A percentile compares a stretch with the other conserved stretches of the same genome.
These are phyloP conservation scores for Cephalopachus bancanus DNA, from an alignment of 2,797 vertebrate species.

Conservation along the genomic window DNA sequence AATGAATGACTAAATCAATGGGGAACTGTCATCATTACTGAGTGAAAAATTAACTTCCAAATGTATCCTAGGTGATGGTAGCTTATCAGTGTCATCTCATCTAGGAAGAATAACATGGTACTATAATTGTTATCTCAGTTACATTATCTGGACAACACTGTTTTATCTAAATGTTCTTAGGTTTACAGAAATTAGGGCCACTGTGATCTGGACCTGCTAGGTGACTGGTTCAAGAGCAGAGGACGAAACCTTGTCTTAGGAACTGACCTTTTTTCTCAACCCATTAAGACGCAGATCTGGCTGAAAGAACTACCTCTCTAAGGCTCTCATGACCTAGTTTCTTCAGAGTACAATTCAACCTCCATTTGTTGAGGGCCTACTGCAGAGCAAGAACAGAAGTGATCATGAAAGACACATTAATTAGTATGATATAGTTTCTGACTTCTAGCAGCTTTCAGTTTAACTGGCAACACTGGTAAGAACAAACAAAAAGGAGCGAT, in stretches of 20 bases:
- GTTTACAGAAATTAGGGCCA: background rate
- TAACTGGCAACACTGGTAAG: background rate
- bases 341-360: conserved; percentile 22
- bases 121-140: background rate
- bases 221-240: background rate
- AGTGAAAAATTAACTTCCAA: background rate
- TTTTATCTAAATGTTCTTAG: background rate
- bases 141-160: background rate
- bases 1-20: conserved; percentile 41
- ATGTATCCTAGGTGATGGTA: background rate
- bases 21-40: background rate
- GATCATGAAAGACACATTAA: background rate
- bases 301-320: background rate
- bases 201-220: background rate
- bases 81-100: background rate
- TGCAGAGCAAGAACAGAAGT: background rate
- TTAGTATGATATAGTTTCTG: background rate
- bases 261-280: conserved; percentile 41
- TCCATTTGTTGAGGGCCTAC: conserved; percentile 8
- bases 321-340: conserved; percentile 42
- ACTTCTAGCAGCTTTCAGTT: background rate
- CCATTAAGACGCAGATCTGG: conserved; percentile 22
- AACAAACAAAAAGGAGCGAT: background rate
- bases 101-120: background rate
- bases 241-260: background rate